Percentiles rank a stretch among this genome's conserved stretches.
Conservation (phyloP, 2,113 vertebrate species). For the Semicossyphus pulcher region DNA sequence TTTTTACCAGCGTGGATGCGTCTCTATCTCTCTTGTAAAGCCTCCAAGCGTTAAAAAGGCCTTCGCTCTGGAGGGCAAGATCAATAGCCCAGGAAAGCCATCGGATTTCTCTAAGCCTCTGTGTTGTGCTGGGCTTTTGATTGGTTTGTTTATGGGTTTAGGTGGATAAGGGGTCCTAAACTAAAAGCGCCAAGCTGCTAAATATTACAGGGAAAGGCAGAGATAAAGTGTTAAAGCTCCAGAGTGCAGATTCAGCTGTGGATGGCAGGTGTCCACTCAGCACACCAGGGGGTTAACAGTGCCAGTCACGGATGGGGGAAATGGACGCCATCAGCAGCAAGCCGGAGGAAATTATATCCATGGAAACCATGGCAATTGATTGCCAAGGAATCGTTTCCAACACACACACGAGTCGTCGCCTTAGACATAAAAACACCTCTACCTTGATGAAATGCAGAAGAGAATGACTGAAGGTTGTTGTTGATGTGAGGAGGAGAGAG, state of each 20-base stretch:
- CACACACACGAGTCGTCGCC: background rate
- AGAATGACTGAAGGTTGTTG: slow-evolving; percentile 3
- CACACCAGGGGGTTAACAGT: slow-evolving; percentile 32
- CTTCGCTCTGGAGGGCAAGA: slow-evolving; percentile 52
- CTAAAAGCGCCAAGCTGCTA: slow-evolving; percentile 67
- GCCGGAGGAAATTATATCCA: slow-evolving; percentile 30
- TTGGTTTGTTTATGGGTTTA: slow-evolving; percentile 75
- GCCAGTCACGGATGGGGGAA: slow-evolving; percentile 16
- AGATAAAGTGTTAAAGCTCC: slow-evolving; percentile 61
- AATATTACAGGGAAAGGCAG: slow-evolving; percentile 61
- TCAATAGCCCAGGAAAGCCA: slow-evolving; percentile 73
- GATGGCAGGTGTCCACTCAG: slow-evolving; percentile 66
- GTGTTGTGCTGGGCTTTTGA: slow-evolving; percentile 61
- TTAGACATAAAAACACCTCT: slow-evolving; percentile 1
- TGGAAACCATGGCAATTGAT: slow-evolving; percentile 27
- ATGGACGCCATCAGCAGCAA: slow-evolving; percentile 34
- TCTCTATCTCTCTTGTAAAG: slow-evolving; percentile 55
- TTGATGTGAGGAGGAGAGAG: too few relatives aligned
- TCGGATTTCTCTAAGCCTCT: slow-evolving; percentile 64
- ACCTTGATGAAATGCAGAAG: background rate
- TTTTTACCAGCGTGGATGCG: slow-evolving; percentile 20
- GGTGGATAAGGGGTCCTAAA: slow-evolving; percentile 57
- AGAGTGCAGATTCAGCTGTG: slow-evolving; percentile 60
- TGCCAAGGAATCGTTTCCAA: slow-evolving; percentile 6
- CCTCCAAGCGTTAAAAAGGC: slow-evolving; percentile 50